Evolutionary conservation across 2,113 vertebrate species (phyloP).

Genomic region (Spea multiplicata): DNA sequence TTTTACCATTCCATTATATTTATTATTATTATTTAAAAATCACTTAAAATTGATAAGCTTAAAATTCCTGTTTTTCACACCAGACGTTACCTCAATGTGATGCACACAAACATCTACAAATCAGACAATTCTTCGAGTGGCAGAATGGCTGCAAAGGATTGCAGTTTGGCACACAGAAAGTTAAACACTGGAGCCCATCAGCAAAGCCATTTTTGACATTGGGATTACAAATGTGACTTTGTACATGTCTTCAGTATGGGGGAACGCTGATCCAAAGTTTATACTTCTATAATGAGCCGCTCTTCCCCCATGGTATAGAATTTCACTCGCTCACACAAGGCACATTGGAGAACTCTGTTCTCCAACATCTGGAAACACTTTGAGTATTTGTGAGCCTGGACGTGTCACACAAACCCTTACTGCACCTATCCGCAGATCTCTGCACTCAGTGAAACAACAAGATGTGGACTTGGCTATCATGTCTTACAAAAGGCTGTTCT

Average conservation of each 20-base stretch:
- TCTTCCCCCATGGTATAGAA: conserved; percentile 42
- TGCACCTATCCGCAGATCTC: conserved; percentile 32
- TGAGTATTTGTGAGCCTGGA: conserved; percentile 40
- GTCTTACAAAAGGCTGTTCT: neutral
- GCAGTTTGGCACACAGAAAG: neutral
- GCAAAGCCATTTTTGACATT: conserved; percentile 21
- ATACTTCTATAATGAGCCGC: conserved; percentile 42
- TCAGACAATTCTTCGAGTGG: neutral
- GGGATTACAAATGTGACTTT: conserved; percentile 26
- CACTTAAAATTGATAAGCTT: too few relatives aligned
- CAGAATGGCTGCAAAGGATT: neutral
- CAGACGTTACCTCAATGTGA: too few relatives aligned
- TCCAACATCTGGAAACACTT: conserved; percentile 46
- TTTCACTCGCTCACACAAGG: conserved; percentile 46
- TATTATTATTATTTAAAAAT: too few relatives aligned
- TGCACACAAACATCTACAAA: too few relatives aligned
- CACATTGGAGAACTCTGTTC: conserved; percentile 47
- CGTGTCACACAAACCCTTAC: conserved; percentile 30
- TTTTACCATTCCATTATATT: too few relatives aligned
- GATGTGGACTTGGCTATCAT: conserved; percentile 2
- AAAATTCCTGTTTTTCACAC: too few relatives aligned
- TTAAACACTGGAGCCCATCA: conserved; percentile 14
- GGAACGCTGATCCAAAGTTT: conserved; percentile 39
- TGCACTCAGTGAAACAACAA: neutral
- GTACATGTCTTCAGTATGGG: conserved; percentile 30